Base-by-base conservation (phyloP, 2,113 vertebrate genomes). In the Archilochus colubris region DNA sequence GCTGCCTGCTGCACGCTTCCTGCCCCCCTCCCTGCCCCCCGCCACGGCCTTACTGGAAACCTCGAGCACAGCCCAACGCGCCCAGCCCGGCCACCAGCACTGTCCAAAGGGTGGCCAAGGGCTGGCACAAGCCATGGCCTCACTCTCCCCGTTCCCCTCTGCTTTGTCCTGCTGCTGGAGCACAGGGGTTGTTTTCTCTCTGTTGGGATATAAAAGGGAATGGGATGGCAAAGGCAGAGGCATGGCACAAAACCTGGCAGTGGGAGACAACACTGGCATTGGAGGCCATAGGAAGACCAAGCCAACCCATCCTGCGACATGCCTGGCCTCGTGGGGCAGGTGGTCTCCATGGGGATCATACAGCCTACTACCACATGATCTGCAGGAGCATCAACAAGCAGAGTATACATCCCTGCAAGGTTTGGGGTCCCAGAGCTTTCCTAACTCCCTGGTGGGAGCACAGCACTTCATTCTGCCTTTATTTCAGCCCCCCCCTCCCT, bases 41-140 rank as follows among this genome's bases (percentile, higher is more conserved):
- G 4, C n/a, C 63, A 27, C 1, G 10, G 83, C 50, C 81, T 98
- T 98, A 97, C 98, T 98, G 97, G 96, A 98, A 98, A 90, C 67
- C 28, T 62, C 27, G 86, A 86, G 91, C 23, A 59, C 93, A 61
- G 76, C 89, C 86, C 91, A 8, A 31, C 2, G 15, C 55, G 82
- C 88, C 96, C 88, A 91, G 84, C 79, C 51, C 5, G 1, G 86
- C 15, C 80, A 12, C 74, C 57, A 19, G 44, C 58, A 0, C 55
- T 66, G 76, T 78, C 86, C 96, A 88, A 40, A 40, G 40, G 22
- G 44, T 83, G 64, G 67, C 87, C 33, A 43, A 10, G 74, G 50
- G 61, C 70, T 44, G 19, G 3, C 27, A 22, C 2, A 24, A 92
- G 83, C 77, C 73, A 7, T 0, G 27, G 55, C 40, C 51, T 63